Evolutionary conservation across 2,113 vertebrate genomes (phyloP), one percentile per base, ranked within the genome.

Genomic region (Chrysochloris asiatica): DNA sequence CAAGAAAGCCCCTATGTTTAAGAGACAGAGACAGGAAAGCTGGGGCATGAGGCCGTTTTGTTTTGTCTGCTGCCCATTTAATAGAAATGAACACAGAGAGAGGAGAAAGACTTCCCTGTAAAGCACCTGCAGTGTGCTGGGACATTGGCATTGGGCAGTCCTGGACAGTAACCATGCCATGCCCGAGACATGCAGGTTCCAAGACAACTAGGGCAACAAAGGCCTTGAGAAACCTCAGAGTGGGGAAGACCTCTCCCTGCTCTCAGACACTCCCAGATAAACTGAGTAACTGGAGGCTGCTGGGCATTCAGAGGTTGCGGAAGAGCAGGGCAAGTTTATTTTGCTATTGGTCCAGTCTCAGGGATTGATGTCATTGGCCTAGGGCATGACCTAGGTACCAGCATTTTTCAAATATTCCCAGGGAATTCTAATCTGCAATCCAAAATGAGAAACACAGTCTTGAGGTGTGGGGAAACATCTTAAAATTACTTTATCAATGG

Each of bases 331-430:
- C 16, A 81, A 69, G 36, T 38, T 36, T 69, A 38, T 38, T 19
- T 19, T 8, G 67, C 36, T 69, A 38, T 21, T 22, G 36, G 19
- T 4, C 21, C 67, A 19, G 11, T 69, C 36, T 8, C 67, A 67
- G 4, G 16, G 63, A 19, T 17, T 71, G 54, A 61, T 48, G n/a
- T 77, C 86, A 67, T 13, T 67, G 33, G 61, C 28, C 41, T 83
- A 8, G 48, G 71, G 69, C 16, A 86, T 36, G 50, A 28, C 21
- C 21, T 45, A 14, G 16, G 36, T 33, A 47, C 22, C 14, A 8
- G 22, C 38, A 72, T 50, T 71, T 71, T 67, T 73, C 78, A 93
- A 56, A 90, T n/a, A 14, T 56, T 73, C 75, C 43, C 5, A 48
- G 26, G 38, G 41, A 16, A 73, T 50, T 14, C 36, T 52, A 67